Conservation (phyloP, 2,113 vertebrate genomes). For the Neotoma lepida region DNA sequence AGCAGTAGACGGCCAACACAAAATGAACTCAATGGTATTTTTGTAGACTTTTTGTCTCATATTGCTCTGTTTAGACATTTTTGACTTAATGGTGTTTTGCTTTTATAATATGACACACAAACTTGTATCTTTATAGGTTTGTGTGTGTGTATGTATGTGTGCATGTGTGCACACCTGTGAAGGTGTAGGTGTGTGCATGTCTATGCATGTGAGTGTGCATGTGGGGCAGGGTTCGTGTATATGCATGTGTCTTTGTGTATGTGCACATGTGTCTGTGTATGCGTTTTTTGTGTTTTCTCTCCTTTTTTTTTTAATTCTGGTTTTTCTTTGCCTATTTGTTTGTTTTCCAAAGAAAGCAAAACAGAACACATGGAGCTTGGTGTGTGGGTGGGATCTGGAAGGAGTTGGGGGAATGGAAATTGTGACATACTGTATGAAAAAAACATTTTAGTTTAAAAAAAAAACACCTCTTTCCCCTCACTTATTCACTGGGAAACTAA, state of each 20-base stretch:
- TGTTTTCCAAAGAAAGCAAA: background rate
- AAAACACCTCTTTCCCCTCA: background rate
- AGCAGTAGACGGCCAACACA: background rate
- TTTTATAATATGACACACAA: background rate
- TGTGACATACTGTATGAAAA: background rate
- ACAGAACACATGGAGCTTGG: background rate
- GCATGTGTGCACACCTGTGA: background rate
- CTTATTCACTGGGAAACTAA: background rate
- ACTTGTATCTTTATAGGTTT: background rate
- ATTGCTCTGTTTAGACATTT: background rate
- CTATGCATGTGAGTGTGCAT: background rate
- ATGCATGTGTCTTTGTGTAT: background rate
- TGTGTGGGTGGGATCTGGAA: background rate
- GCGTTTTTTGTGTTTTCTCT: background rate
- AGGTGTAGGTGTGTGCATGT: background rate
- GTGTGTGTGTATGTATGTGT: background rate
- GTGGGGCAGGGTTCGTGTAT: no score
- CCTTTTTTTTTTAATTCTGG: background rate
- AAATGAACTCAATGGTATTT: background rate
- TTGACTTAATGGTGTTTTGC: background rate
- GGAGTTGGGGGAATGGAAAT: background rate
- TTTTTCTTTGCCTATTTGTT: background rate
- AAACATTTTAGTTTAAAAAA: background rate
- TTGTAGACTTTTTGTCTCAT: background rate
- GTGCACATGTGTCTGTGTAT: background rate